Evolutionary conservation across 2,888 invertebrate genomes (phyloP).

Genomic region (Xestia rhomboidea): DNA sequence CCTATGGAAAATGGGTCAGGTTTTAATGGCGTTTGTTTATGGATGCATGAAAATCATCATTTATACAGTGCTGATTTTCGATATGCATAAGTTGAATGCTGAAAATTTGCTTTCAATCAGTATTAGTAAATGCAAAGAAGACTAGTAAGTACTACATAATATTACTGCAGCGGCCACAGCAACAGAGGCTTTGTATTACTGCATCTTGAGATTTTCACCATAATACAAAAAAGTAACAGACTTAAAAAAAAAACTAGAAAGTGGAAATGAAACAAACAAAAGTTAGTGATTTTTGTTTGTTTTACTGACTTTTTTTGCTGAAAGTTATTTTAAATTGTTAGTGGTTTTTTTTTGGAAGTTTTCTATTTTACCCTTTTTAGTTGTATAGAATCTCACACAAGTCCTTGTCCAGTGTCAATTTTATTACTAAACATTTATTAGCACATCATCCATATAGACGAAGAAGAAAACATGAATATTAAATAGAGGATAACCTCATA

Average conservation of each 20-base stretch:
- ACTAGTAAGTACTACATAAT: too few relatives aligned
- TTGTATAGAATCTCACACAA: neutral
- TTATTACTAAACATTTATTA: neutral
- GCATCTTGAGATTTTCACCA: neutral
- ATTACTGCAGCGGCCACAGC: too few relatives aligned
- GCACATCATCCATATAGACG: neutral
- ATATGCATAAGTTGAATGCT: neutral
- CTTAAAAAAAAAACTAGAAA: too few relatives aligned
- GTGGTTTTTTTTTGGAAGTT: neutral
- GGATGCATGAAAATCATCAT: neutral
- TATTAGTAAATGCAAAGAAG: too few relatives aligned
- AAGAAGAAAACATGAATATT: neutral
- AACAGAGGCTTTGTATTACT: too few relatives aligned
- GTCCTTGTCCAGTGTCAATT: neutral
- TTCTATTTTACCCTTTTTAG: neutral
- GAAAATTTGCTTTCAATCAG: too few relatives aligned
- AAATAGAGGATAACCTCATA: neutral
- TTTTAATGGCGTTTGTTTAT: neutral
- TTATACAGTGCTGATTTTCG: neutral
- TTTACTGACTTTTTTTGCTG: too few relatives aligned
- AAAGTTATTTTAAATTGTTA: too few relatives aligned
- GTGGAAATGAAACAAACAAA: too few relatives aligned
- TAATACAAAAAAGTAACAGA: neutral
- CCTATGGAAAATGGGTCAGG: neutral
- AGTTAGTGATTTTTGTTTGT: too few relatives aligned